Percentiles rank a stretch among this genome's conserved stretches.
Evolutionary conservation across 2,888 invertebrate genomes (phyloP).

Genomic region (Noctua janthina): DNA sequence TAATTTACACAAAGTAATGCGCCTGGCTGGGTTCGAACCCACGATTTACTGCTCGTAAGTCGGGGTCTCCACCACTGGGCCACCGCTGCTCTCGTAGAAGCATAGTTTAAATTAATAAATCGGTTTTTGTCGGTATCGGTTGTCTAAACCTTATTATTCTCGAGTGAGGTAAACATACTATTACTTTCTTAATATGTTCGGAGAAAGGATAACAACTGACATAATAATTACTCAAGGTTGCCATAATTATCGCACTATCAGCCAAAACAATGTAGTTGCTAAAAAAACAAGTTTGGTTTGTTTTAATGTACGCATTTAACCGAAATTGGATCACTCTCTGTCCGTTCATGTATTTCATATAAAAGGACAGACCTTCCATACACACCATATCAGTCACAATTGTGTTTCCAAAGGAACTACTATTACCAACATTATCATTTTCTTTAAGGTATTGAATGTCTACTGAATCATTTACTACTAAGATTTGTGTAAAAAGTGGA

Average conservation of each 20-base stretch:
- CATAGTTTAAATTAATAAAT: not conserved
- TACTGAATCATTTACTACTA: not conserved
- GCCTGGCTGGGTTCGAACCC: too few relatives aligned
- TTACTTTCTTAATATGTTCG: conserved; percentile 4
- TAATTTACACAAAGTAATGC: too few relatives aligned
- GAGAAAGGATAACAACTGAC: conserved; percentile 19
- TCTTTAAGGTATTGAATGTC: conserved; percentile 29
- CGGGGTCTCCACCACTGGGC: too few relatives aligned
- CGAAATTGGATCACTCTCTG: conserved; percentile 8
- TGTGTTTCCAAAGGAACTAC: conserved; percentile 8
- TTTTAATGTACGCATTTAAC: conserved; percentile 10
- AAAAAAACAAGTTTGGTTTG: conserved; percentile 29
- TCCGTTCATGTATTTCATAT: conserved; percentile 21
- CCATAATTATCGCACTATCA: conserved; percentile 7
- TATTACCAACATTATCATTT: conserved; percentile 34
- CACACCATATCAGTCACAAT: conserved; percentile 27
- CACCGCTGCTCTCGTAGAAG: too few relatives aligned
- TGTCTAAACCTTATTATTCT: too few relatives aligned
- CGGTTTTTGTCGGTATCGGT: too few relatives aligned
- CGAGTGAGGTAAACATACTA: not conserved
- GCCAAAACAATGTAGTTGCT: not conserved
- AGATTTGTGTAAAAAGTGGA: not conserved
- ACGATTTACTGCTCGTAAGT: too few relatives aligned
- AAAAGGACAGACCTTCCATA: conserved; percentile 34
- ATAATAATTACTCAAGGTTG: conserved; percentile 25